A percentile compares a stretch with the other conserved stretches of the same genome.
phyloP scores from a whole-genome alignment of 2,113 vertebrate genomes.

The Halcyon malimbica region DNA sequence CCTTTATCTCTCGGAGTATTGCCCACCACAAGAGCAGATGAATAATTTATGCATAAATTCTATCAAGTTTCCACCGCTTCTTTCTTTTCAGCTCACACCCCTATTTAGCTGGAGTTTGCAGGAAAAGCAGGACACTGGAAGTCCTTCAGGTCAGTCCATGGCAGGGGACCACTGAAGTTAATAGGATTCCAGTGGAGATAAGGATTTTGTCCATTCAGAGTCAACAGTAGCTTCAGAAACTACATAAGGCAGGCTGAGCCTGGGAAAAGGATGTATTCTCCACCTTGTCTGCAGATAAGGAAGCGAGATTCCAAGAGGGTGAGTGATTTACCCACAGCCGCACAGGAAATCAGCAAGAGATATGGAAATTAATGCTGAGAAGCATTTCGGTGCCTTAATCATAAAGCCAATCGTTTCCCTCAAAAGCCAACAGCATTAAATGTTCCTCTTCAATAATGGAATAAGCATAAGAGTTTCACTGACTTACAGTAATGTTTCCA shows the following conservation, averaged over 20 bases:
- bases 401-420: constrained; percentile 34
- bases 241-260: not conserved
- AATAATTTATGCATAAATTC: not conserved
- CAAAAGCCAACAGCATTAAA: constrained; percentile 37
- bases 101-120: not conserved
- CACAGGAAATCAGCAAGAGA: constrained; percentile 45
- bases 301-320: not conserved
- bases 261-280: not conserved
- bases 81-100: not conserved
- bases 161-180: not conserved
- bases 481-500: not conserved
- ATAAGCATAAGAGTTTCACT: not conserved
- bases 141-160: rapidly evolving
- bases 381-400: constrained; percentile 29
- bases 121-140: not conserved
- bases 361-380: constrained; percentile 50
- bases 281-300: not conserved
- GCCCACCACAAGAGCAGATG: not conserved
- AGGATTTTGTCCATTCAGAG: not conserved
- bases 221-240: not conserved
- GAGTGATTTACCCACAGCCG: constrained; percentile 11
- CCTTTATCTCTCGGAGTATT: not conserved
- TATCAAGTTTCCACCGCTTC: not conserved
- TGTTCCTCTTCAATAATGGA: not conserved
- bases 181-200: not conserved